Evolutionary conservation across 2,888 invertebrate species (phyloP).

Genomic region (Thelaira solivaga): DNA sequence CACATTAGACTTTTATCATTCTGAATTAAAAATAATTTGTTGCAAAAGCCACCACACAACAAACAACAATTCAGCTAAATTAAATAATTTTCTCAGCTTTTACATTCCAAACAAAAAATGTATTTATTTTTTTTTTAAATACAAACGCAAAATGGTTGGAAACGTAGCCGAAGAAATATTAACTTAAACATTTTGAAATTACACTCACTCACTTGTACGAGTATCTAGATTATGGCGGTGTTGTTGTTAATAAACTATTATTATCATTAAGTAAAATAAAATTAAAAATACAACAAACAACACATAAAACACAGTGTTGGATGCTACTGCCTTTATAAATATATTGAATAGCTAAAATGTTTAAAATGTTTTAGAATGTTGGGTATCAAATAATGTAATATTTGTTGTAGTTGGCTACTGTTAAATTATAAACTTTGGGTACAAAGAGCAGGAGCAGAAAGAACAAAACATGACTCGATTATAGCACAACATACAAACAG

Average conservation of each 20-base stretch:
- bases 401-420: slow-evolving; percentile 61
- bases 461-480: slow-evolving; percentile 37
- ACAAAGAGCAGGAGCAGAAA: not conserved
- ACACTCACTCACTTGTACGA: too few species aligned
- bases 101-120: too few species aligned
- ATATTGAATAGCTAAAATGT: slow-evolving; percentile 18
- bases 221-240: slow-evolving; percentile 13
- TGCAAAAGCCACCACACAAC: too few species aligned
- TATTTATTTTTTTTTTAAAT: too few species aligned
- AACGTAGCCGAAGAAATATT: not conserved
- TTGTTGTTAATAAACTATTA: slow-evolving; percentile 63
- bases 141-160: slow-evolving; percentile 23
- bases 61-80: too few species aligned
- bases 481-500: slow-evolving; percentile 51
- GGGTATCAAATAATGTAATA: slow-evolving; percentile 56
- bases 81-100: too few species aligned
- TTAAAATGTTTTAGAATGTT: slow-evolving; percentile 24
- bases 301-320: slow-evolving; percentile 17
- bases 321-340: slow-evolving; percentile 11
- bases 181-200: not conserved
- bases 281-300: not conserved
- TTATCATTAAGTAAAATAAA: slow-evolving; percentile 58
- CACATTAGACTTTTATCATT: too few species aligned
- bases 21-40: too few species aligned
- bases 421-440: slow-evolving; percentile 60